phyloP scores from a whole-genome alignment of 2,888 invertebrate genomes.

The Hofmannophila pseudospretella region DNA sequence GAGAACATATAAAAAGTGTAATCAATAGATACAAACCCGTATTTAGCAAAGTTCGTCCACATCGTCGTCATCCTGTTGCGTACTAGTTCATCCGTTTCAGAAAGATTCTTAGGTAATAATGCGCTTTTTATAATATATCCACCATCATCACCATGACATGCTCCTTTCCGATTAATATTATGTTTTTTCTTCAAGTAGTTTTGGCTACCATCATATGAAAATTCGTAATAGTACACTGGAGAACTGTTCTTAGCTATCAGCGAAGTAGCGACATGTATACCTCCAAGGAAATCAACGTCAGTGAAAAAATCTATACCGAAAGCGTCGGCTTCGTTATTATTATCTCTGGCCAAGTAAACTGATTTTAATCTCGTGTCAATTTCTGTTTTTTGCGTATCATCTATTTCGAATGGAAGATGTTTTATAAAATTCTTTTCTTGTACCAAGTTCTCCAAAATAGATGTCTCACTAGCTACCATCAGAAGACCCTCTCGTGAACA shows the following conservation, averaged over 20 bases:
- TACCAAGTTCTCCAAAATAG: slow-evolving; percentile 28
- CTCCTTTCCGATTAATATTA: slow-evolving; percentile 64
- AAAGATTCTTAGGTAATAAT: slow-evolving; percentile 30
- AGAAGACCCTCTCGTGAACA: slow-evolving; percentile 66
- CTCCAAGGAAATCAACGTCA: slow-evolving; percentile 66
- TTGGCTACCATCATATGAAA: slow-evolving; percentile 74
- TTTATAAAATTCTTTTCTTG: slow-evolving; percentile 42
- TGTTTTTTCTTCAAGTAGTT: slow-evolving; percentile 68
- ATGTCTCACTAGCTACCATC: slow-evolving; percentile 27
- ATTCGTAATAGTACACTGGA: slow-evolving; percentile 77
- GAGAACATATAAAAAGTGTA: no score
- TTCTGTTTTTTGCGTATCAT: slow-evolving; percentile 30
- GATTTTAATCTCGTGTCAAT: slow-evolving; percentile 43
- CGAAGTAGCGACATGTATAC: slow-evolving; percentile 45
- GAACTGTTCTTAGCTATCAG: slow-evolving; percentile 49
- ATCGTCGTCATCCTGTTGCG: slow-evolving; percentile 66
- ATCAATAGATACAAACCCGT: slow-evolving; percentile 55
- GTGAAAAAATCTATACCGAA: slow-evolving; percentile 64
- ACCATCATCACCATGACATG: slow-evolving; percentile 80
- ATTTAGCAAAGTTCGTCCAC: slow-evolving; percentile 82
- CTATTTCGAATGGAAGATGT: slow-evolving; percentile 46
- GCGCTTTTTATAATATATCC: slow-evolving; percentile 73
- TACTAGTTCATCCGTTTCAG: slow-evolving; percentile 47
- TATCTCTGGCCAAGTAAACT: slow-evolving; percentile 62
- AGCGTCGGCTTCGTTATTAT: slow-evolving; percentile 44